Conservation (phyloP, 2,113 vertebrate genomes). For the Myotis davidii region DNA sequence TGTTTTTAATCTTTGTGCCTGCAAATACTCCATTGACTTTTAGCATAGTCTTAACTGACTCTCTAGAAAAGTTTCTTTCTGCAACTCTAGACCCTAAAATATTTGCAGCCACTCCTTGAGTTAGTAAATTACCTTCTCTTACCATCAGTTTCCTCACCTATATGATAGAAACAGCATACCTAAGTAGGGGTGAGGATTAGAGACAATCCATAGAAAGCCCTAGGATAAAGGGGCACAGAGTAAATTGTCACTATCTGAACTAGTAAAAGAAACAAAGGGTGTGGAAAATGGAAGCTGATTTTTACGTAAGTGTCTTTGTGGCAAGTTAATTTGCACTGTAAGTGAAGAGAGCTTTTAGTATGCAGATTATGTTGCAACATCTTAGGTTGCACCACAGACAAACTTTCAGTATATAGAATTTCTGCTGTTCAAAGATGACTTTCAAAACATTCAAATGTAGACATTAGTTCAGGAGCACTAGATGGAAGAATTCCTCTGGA, state of each 20-base stretch:
- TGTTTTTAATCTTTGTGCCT: neutral
- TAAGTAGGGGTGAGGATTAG: neutral
- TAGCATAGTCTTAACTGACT: neutral
- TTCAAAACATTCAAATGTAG: slow-evolving; percentile 33
- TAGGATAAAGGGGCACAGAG: neutral
- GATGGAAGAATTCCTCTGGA: neutral
- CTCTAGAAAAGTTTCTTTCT: neutral
- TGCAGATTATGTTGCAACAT: neutral
- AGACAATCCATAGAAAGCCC: neutral
- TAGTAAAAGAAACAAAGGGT: slow-evolving; percentile 6
- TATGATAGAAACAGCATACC: neutral
- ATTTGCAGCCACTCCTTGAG: neutral
- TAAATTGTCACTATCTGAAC: neutral
- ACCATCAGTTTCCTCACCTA: neutral
- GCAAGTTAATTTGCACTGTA: neutral
- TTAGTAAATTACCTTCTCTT: neutral
- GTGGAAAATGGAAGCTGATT: neutral
- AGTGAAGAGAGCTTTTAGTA: neutral
- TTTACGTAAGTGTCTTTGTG: neutral
- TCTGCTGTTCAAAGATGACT: slow-evolving; percentile 5
- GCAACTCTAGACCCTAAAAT: neutral
- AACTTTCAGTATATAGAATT: neutral
- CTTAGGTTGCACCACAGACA: neutral
- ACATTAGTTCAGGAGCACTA: neutral
- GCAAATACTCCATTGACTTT: neutral